phyloP scores from a whole-genome alignment of 2,113 vertebrate genomes.

The Indicator maculatus region DNA sequence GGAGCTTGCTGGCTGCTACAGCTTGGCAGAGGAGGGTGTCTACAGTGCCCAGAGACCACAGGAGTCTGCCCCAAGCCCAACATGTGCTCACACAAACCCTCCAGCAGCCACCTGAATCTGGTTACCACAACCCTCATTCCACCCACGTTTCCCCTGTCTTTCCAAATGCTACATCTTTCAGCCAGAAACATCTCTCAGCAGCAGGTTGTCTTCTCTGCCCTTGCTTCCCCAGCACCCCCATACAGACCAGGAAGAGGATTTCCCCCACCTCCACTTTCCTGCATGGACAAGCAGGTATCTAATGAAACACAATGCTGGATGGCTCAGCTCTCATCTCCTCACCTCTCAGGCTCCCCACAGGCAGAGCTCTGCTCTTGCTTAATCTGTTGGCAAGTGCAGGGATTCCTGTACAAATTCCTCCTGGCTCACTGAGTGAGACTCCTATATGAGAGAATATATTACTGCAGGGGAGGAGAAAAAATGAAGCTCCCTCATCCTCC shows the following conservation, averaged over 20 bases:
- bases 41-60: fast-evolving
- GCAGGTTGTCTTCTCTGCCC: background rate
- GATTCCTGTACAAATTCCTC: fast-evolving
- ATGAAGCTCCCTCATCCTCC: background rate
- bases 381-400: background rate
- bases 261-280: fast-evolving
- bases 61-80: background rate
- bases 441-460: fast-evolving
- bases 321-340: background rate
- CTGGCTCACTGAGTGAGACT: background rate
- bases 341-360: background rate
- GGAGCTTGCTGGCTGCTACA: background rate
- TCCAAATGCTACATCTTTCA: fast-evolving
- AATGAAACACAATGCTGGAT: fast-evolving
- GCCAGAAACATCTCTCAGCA: background rate
- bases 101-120: fast-evolving
- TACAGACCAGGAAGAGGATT: background rate
- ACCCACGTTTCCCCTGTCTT: fast-evolving
- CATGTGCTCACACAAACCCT: fast-evolving
- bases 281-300: background rate
- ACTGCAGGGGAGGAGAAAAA: background rate
- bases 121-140: fast-evolving
- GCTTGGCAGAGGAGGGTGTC: background rate
- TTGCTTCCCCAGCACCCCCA: background rate
- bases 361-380: background rate